Conservation (phyloP, 2,888 invertebrate species). For the Xanthia togata region DNA sequence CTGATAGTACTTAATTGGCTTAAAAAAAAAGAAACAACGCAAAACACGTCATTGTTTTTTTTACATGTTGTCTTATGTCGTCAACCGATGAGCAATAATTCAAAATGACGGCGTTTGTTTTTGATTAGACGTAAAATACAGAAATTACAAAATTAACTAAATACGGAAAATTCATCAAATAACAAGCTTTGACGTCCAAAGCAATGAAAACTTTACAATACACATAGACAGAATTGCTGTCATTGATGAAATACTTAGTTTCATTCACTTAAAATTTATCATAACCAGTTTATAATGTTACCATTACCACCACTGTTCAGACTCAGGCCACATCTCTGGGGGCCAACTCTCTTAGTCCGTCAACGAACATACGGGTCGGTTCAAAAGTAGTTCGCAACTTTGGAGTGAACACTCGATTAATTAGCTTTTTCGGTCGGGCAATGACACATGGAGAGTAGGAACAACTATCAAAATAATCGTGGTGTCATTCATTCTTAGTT, state of each 20-base stretch:
- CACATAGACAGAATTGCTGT: background rate
- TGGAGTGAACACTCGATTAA: too few species aligned
- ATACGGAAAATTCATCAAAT: slow-evolving; percentile 8
- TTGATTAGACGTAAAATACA: background rate
- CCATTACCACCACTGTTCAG: background rate
- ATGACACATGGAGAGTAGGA: too few species aligned
- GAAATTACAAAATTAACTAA: background rate
- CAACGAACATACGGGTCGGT: too few species aligned
- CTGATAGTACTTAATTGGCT: background rate
- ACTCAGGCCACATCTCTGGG: too few species aligned
- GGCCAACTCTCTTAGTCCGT: too few species aligned
- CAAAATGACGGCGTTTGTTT: background rate
- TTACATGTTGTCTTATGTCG: background rate
- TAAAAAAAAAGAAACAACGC: background rate
- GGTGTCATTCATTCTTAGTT: too few species aligned
- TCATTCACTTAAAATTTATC: background rate
- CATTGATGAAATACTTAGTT: too few species aligned
- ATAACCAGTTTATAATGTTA: background rate
- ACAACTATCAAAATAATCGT: too few species aligned
- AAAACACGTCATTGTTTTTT: background rate
- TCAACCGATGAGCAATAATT: background rate
- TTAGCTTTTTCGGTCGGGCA: too few species aligned
- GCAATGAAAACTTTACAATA: background rate
- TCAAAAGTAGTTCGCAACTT: too few species aligned
- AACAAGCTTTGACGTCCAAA: background rate